A percentile compares a stretch with the other conserved stretches of the same genome.
phyloP scores from a whole-genome alignment of 2,113 vertebrate species.

The Spilogale gracilis region DNA sequence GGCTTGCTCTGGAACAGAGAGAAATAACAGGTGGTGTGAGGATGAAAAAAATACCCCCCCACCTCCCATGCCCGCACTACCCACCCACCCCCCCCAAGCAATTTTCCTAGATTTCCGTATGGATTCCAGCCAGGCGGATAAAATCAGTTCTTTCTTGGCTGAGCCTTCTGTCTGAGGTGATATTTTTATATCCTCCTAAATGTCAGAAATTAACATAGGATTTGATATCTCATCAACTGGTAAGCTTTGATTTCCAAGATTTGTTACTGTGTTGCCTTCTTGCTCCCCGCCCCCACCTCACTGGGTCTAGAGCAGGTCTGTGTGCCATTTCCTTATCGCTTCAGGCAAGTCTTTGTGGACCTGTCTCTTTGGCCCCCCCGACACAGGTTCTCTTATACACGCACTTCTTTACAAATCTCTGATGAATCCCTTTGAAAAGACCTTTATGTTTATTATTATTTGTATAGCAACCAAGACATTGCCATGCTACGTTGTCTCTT shows the following conservation, averaged over 20 bases:
- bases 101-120: slow-evolving; percentile 13
- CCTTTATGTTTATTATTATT: not conserved
- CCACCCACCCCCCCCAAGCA: too few species aligned
- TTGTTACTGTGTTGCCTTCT: not conserved
- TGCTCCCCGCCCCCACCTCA: too few species aligned
- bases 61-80: too few species aligned
- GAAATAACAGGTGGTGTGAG: not conserved
- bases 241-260: not conserved
- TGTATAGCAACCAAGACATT: not conserved
- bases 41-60: not conserved
- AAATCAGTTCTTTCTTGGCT: not conserved
- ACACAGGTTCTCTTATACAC: not conserved
- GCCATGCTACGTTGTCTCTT: not conserved
- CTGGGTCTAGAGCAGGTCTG: not conserved
- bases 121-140: not conserved
- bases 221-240: not conserved
- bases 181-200: not conserved
- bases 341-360: not conserved
- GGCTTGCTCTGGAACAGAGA: not conserved
- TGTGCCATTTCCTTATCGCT: not conserved
- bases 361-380: not conserved
- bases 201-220: not conserved
- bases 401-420: not conserved
- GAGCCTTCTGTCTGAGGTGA: not conserved
- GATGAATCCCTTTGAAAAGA: not conserved